phyloP scores from a whole-genome alignment of 2,113 vertebrate genomes.

The Deroptyus accipitrinus region DNA sequence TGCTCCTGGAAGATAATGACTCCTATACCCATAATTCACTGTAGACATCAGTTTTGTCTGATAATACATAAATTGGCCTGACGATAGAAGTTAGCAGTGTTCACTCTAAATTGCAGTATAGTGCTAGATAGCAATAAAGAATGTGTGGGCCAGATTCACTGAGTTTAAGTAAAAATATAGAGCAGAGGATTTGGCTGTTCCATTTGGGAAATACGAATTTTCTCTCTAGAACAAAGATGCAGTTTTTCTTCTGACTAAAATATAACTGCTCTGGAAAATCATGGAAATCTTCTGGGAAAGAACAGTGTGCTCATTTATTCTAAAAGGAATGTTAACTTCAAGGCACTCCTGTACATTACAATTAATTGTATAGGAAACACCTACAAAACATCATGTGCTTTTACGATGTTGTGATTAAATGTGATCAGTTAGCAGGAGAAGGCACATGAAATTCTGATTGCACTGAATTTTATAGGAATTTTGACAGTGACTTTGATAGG shows the following conservation, averaged over 20 bases:
- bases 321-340: background rate
- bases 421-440: background rate
- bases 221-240: background rate
- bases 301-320: background rate
- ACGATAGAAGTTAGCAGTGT: conserved; percentile 61
- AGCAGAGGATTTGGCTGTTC: background rate
- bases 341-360: background rate
- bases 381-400: background rate
- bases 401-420: background rate
- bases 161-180: background rate
- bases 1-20: conserved; percentile 75
- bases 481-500: background rate
- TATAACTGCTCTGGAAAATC: background rate
- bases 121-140: conserved; percentile 15
- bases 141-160: background rate
- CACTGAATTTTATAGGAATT: background rate
- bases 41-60: conserved; percentile 58
- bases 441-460: background rate
- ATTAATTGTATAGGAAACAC: background rate
- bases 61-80: conserved; percentile 66
- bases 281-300: background rate
- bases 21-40: conserved; percentile 70
- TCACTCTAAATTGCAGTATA: conserved; percentile 30
- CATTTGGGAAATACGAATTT: background rate
- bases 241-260: background rate